Conservation (phyloP, 2,888 invertebrate species). For the Caenorhabditis panamensis region DNA sequence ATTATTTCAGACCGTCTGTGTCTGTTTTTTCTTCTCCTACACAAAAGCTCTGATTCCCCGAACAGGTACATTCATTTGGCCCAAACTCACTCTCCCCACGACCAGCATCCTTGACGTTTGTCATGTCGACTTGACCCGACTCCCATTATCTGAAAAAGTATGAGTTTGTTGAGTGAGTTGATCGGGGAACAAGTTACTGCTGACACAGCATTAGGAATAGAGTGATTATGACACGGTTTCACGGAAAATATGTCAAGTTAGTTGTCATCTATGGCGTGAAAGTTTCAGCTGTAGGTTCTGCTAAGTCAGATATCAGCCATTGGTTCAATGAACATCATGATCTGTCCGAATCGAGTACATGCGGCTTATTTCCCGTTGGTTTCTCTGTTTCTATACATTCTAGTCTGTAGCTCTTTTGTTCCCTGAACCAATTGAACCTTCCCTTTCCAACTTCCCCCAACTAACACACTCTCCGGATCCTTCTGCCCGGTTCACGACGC, state of each 20-base stretch:
- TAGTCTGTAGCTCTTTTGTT: background rate
- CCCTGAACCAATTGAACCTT: conserved; percentile 3
- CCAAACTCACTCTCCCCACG: conserved; percentile 52
- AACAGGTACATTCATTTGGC: background rate
- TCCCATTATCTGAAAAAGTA: conserved; percentile 57
- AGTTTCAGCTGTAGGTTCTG: no score
- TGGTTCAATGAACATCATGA: background rate
- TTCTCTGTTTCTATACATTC: background rate
- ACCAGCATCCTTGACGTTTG: conserved; percentile 58
- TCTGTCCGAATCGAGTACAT: background rate
- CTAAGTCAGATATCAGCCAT: no score
- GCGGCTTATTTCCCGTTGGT: background rate
- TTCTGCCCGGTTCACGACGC: background rate
- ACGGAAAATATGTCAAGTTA: no score
- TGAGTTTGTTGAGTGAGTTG: background rate
- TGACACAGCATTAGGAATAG: no score
- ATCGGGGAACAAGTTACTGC: no score
- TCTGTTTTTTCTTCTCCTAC: background rate
- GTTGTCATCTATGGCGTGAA: no score
- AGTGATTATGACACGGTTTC: no score
- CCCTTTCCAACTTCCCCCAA: background rate
- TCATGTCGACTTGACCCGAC: conserved; percentile 56
- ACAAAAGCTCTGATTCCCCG: background rate
- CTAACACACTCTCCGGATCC: background rate
- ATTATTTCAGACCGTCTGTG: conserved; percentile 8